Evolutionary conservation across 2,888 invertebrate genomes (phyloP), one percentile per base, ranked within the genome.

Genomic region (Pecten maximus): DNA sequence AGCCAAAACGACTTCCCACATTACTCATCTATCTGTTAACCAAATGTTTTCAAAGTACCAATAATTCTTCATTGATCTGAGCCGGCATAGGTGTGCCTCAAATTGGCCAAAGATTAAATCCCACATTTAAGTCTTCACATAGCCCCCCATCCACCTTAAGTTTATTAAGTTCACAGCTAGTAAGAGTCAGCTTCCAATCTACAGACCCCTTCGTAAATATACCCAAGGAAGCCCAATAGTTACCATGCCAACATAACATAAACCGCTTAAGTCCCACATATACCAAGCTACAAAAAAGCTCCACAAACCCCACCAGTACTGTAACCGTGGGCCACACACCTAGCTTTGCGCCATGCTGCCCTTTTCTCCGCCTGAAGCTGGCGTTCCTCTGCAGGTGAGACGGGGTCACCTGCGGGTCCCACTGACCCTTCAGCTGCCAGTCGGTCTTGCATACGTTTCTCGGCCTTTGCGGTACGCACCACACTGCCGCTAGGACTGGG

Each of bases 281-380:
- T 44, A 89, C 54, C 40, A 60, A 74, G 35, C 44, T 44, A 10
- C n/a, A n/a, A n/a, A n/a, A n/a, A 40, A 39, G 28, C 40, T n/a
- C 87, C 87, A 23, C 39, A n/a, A 87, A 89, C 39, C 50, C 35
- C 74, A 87, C 28, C 40, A 87, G 40, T 86, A 87, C 19, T 54
- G 89, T n/a, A 91, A 40, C 74, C 35, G 23, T 15, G 35, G 74
- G 35, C 74, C 74, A 93, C 89, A 94, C 93, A 96, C 96, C 96
- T 96, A 90, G 96, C 96, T 91, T 95, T 94, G 48, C 96, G 94
- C 94, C 95, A 96, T 89, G 95, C 95, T 48, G 96, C 94, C 91
- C 95, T 91, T 93, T 95, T 95, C 91, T 96, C 95, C 16, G 95
- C 95, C 92, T 95, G 94, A 40, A 94, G 88, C 89, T 93, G 94